Evolutionary conservation across 2,113 vertebrate species (phyloP).

Genomic region (Gymnocephalus cernua): DNA sequence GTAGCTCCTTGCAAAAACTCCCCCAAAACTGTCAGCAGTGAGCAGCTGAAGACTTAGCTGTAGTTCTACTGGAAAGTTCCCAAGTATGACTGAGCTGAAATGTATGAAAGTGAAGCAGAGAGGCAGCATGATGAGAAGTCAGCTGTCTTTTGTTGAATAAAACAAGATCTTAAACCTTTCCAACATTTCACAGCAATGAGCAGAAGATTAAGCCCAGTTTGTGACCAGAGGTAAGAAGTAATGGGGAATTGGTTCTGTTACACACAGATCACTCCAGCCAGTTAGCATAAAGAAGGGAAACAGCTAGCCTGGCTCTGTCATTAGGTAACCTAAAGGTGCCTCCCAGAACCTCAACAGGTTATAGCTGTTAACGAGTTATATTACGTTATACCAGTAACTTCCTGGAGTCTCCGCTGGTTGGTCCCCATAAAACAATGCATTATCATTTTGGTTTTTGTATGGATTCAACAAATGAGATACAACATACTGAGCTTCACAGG

Average conservation of each 20-base stretch:
- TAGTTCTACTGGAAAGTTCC: constrained; percentile 49
- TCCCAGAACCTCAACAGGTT: background rate
- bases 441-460: background rate
- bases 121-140: constrained; percentile 33
- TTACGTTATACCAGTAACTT: background rate
- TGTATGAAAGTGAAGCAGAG: constrained; percentile 22
- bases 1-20: constrained; percentile 42
- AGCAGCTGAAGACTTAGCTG: constrained; percentile 36
- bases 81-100: constrained; percentile 54
- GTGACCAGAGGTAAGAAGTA: background rate
- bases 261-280: background rate
- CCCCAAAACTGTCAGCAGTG: constrained; percentile 20
- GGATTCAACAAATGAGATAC: background rate
- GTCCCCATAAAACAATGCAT: background rate
- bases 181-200: constrained; percentile 10
- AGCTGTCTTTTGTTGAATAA: constrained; percentile 27
- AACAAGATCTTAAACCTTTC: constrained; percentile 36
- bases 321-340: background rate
- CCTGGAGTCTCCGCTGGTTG: background rate
- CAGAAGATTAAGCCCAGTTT: constrained; percentile 1
- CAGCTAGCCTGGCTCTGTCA: background rate
- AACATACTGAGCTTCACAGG: background rate
- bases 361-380: no score
- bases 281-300: background rate
- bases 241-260: background rate